These are phyloP conservation scores for Leiothrix lutea DNA, from an alignment of 2,113 vertebrate genomes.

Conservation along the genomic window DNA sequence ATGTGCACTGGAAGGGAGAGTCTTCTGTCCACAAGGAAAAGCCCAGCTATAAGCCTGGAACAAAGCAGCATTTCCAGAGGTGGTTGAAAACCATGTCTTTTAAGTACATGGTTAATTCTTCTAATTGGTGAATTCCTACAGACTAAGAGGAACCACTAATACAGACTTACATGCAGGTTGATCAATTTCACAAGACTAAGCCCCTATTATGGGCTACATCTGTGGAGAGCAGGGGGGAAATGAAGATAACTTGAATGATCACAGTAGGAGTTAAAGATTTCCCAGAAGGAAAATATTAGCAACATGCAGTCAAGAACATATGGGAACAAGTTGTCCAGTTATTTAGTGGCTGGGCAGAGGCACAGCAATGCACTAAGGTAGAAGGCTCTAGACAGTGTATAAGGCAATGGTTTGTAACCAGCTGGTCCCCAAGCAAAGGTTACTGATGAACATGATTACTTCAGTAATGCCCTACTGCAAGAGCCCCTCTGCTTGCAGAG, in stretches of 20 bases:
- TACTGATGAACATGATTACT: background rate
- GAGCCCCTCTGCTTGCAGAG: background rate
- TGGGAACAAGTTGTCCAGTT: background rate
- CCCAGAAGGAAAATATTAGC: background rate
- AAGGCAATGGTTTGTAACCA: background rate
- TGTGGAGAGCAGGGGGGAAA: accelerated
- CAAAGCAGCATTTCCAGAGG: background rate
- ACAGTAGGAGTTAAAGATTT: background rate
- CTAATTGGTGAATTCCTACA: background rate
- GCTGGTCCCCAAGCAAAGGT: background rate
- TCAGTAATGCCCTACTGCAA: background rate
- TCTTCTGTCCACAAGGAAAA: background rate
- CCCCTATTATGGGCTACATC: background rate
- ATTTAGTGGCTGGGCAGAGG: background rate
- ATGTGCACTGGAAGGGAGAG: background rate
- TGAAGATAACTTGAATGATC: background rate
- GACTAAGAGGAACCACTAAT: background rate
- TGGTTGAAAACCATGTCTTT: background rate
- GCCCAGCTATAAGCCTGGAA: background rate
- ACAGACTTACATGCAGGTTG: background rate
- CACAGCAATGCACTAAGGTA: background rate
- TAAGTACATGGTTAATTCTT: background rate
- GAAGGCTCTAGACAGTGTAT: background rate
- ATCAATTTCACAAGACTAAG: background rate
- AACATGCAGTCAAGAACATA: background rate